These are phyloP conservation scores for Alloplasta piceator DNA, from an alignment of 2,888 invertebrate species.

Conservation along the genomic window DNA sequence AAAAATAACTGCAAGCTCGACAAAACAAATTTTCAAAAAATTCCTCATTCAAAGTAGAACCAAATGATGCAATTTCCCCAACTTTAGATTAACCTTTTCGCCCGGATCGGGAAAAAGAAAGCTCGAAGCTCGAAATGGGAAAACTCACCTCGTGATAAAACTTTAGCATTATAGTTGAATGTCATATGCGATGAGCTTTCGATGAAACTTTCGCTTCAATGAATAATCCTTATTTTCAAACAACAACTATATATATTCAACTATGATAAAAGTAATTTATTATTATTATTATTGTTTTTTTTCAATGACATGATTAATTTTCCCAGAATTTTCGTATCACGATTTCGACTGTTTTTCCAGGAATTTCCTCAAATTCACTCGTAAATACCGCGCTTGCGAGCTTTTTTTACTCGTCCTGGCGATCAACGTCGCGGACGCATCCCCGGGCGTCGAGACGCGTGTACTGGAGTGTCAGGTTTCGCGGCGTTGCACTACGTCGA, in stretches of 20 bases:
- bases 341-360: background rate
- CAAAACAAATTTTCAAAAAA: background rate
- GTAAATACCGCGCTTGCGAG: background rate
- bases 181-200: constrained; percentile 60
- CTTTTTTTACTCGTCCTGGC: constrained; percentile 3
- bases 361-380: background rate
- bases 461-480: constrained; percentile 78
- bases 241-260: background rate
- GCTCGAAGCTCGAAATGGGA: constrained; percentile 1
- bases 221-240: constrained; percentile 9
- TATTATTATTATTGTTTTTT: background rate
- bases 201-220: constrained; percentile 25
- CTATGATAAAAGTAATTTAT: too few relatives aligned
- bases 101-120: constrained; percentile 1
- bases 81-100: background rate
- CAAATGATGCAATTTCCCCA: background rate
- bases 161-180: constrained; percentile 76
- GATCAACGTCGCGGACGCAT: constrained; percentile 74
- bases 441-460: constrained; percentile 81
- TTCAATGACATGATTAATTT: constrained; percentile 2
- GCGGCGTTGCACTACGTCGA: constrained; percentile 70
- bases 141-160: constrained; percentile 74
- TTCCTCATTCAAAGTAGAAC: background rate
- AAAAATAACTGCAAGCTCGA: background rate
- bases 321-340: background rate